A percentile compares a stretch with the other conserved stretches of the same genome.
Evolutionary conservation across 2,888 invertebrate genomes (phyloP).

Genomic region (Himalopsyche anomala): DNA sequence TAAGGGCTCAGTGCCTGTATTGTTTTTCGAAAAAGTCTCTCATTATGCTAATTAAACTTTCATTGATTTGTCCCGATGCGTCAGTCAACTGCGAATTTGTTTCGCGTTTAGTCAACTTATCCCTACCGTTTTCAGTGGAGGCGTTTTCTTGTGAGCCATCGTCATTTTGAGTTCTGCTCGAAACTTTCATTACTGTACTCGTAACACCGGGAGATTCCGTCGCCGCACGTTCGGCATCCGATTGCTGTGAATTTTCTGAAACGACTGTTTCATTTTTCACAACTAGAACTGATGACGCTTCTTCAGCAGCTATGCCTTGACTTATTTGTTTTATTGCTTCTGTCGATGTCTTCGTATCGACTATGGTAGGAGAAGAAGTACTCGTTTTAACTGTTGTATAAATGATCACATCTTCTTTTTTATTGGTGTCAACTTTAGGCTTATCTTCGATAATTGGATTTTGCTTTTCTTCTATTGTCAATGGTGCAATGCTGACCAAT

Average conservation of each 20-base stretch:
- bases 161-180: conserved; percentile 50
- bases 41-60: conserved; percentile 69
- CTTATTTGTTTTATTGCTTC: background rate
- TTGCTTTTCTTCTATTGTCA: background rate
- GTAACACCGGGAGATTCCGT: conserved; percentile 48
- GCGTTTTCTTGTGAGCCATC: conserved; percentile 52
- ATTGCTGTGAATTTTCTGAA: background rate
- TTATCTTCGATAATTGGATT: conserved; percentile 8
- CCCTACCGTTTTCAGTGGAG: conserved; percentile 67
- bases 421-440: conserved; percentile 10
- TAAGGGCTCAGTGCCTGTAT: conserved; percentile 65
- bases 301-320: background rate
- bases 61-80: conserved; percentile 68
- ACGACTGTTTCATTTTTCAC: background rate
- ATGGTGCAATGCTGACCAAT: background rate
- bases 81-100: conserved; percentile 69
- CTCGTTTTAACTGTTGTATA: conserved; percentile 56
- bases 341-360: background rate
- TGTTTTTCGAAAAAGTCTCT: conserved; percentile 70
- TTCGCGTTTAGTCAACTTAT: conserved; percentile 68
- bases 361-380: conserved; percentile 37
- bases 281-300: background rate
- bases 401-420: conserved; percentile 60
- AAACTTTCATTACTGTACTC: conserved; percentile 64
- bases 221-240: conserved; percentile 42